Conservation (phyloP, 2,113 vertebrate genomes). For the Alethe diademata region DNA sequence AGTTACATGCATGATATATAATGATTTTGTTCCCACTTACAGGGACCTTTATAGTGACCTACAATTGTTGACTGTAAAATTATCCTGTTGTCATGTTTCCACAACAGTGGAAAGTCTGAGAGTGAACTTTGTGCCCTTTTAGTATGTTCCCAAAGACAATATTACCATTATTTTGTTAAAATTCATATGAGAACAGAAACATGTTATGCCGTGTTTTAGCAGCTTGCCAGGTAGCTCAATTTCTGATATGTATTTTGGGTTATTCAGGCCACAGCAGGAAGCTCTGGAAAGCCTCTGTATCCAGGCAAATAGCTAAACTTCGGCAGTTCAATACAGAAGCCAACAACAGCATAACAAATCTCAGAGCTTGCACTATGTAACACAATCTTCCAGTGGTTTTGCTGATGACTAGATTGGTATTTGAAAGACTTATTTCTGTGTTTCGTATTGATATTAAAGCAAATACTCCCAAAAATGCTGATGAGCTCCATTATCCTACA, state of each 20-base stretch:
- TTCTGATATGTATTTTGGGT: background rate
- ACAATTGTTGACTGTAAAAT: background rate
- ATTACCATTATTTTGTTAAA: background rate
- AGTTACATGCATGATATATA: background rate
- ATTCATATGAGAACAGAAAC: background rate
- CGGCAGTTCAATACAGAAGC: background rate
- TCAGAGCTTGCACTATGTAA: background rate
- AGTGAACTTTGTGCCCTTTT: background rate
- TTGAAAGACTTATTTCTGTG: background rate
- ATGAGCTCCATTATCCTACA: background rate
- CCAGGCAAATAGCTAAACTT: background rate
- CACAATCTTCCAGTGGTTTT: background rate
- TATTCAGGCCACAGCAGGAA: background rate
- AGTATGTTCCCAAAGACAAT: background rate
- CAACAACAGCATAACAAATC: background rate
- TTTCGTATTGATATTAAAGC: background rate
- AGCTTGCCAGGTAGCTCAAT: background rate
- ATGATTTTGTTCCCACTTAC: background rate
- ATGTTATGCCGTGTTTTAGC: background rate
- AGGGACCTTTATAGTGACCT: background rate
- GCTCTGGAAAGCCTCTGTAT: background rate
- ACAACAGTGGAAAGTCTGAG: background rate
- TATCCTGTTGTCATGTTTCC: background rate
- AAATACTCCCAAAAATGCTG: background rate
- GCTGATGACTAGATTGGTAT: background rate